Evolutionary conservation across 2,888 invertebrate species (phyloP).

Genomic region (Synergus japonicus): DNA sequence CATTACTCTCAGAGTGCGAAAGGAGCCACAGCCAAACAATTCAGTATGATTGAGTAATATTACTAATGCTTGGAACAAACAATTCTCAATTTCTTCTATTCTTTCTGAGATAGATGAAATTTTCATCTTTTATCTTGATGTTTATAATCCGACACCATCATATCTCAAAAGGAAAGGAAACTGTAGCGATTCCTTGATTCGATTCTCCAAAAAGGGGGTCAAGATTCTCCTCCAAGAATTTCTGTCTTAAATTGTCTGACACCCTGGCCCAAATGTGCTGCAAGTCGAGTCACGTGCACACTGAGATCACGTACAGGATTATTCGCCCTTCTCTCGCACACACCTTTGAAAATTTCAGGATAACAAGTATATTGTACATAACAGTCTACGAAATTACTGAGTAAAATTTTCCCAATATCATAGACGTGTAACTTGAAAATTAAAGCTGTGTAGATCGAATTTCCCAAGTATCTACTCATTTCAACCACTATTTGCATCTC

Average conservation of each 20-base stretch:
- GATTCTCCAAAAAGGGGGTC: background rate
- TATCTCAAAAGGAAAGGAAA: background rate
- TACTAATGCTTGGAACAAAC: background rate
- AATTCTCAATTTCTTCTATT: background rate
- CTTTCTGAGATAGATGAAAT: background rate
- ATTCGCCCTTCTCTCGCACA: background rate
- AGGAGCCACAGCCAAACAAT: background rate
- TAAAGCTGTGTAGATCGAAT: conserved; percentile 42
- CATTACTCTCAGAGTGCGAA: background rate
- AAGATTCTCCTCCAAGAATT: background rate
- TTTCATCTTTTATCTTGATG: background rate
- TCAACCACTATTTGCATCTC: background rate
- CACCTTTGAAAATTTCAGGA: conserved; percentile 9
- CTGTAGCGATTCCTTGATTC: background rate
- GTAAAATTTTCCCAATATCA: background rate
- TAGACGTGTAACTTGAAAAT: conserved; percentile 17
- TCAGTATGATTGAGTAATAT: background rate
- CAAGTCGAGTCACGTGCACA: conserved; percentile 17
- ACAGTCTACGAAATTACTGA: conserved; percentile 5
- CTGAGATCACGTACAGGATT: conserved; percentile 15
- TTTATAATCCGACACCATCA: background rate
- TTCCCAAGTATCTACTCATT: conserved; percentile 19
- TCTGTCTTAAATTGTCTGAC: background rate
- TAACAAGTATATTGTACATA: conserved; percentile 21
- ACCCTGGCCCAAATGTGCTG: background rate